Evolutionary conservation across 2,888 invertebrate genomes (phyloP), one percentile per base, ranked within the genome.

Genomic region (Oscheius myriophilus): DNA sequence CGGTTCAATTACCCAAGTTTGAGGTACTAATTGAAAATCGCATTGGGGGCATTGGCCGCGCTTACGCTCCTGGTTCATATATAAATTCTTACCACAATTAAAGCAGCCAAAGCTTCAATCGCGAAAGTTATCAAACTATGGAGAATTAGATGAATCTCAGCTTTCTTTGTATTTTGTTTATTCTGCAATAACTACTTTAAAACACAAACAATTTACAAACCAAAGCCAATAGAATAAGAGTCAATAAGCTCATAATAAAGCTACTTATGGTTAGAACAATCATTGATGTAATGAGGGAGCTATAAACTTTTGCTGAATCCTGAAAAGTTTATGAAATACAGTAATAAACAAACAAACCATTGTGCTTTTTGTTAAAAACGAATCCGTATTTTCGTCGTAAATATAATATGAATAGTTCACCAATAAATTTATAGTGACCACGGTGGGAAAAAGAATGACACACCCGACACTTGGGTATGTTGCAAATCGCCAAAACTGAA

Each of bases 111-210:
- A 7, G 39, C 18, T 12, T 61, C 61, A 25, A 49, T 49, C 1
- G 26, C 46, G 12, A 61, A 61, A 4, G 49, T 49, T 16, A 61
- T 21, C 25, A 61, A 61, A 21, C 61, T 61, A 21, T 61, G 61
- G n/a, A 61, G 9, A n/a, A 61, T 61, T 11, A 61, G 61, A 7
- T 25, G 26, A 25, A 49, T 14, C 49, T 61, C 61, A 1, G 61
- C 23, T 39, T 61, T 61, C 18, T 61, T 61, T 16, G 49, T 49
- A 26, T 49, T 12, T n/a, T 49, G 12, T n/a, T 61, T 26, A 7
- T 16, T 33, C 33, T 33, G 9, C 3, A 33, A 33, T 6, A 33
- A 33, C 3, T 33, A n/a, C n/a, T 33, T 33, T 6, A 6, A 6
- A 33, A 33, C n/a, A 33, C 33, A 33, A 33, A 33, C 3, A 9